Percentiles rank a stretch among this genome's conserved stretches.
Evolutionary conservation across 2,113 vertebrate species (phyloP).

Genomic region (Enhydra lutris): DNA sequence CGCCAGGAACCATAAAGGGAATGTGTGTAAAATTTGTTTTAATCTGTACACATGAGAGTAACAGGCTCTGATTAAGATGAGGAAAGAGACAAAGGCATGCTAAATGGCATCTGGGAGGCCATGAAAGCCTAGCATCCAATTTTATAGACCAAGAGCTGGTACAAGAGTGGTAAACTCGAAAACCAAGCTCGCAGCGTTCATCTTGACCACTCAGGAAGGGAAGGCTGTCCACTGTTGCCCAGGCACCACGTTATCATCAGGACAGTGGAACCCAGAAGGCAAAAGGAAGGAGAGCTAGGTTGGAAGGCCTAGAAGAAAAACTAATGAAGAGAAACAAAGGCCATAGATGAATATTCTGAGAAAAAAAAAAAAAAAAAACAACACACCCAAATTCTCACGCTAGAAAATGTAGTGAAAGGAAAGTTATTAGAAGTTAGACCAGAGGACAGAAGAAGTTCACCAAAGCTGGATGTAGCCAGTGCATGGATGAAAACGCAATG

Average conservation of each 20-base stretch:
- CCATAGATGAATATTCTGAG: background rate
- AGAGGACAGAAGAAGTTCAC: background rate
- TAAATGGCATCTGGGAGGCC: background rate
- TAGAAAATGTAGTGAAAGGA: background rate
- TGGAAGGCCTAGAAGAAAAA: background rate
- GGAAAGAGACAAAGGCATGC: background rate
- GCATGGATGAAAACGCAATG: background rate
- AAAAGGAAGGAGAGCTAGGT: background rate
- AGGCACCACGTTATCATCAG: background rate
- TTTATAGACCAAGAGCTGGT: background rate
- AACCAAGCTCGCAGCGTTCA: background rate
- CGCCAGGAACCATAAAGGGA: background rate
- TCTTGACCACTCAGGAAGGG: background rate
- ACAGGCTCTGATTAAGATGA: slow-evolving; percentile 27
- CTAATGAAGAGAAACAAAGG: background rate
- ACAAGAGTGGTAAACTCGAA: background rate
- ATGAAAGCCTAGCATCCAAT: background rate
- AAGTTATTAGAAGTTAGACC: background rate
- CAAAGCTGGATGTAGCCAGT: background rate
- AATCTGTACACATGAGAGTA: slow-evolving; percentile 12
- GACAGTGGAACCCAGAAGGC: background rate
- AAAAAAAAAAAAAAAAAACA: background rate
- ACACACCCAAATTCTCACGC: background rate
- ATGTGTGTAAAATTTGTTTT: slow-evolving; percentile 5
- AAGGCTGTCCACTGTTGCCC: background rate